These are phyloP conservation scores for Tenodera sinensis DNA, from an alignment of 2,888 invertebrate species.

Conservation along the genomic window DNA sequence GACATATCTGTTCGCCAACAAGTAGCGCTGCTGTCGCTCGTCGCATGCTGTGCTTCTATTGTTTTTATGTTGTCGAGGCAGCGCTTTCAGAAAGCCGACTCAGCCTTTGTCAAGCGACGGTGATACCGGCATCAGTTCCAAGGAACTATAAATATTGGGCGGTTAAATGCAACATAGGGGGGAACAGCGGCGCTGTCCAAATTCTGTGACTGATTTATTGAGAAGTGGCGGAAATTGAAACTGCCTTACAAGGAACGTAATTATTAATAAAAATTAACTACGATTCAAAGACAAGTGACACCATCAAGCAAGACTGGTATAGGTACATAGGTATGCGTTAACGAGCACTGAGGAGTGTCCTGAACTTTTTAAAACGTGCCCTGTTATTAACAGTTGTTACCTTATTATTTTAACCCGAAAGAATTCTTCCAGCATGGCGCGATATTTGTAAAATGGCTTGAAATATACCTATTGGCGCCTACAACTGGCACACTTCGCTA, in stretches of 20 bases:
- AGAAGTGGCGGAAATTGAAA: not conserved
- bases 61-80: constrained; percentile 6
- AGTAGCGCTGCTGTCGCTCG: constrained; percentile 11
- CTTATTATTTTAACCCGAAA: no score
- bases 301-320: not conserved
- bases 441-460: no score
- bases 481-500: no score
- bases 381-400: not conserved
- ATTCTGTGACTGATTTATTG: not conserved
- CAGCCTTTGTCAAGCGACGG: not conserved
- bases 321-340: not conserved
- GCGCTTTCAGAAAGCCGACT: constrained; percentile 4
- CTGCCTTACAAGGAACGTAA: not conserved
- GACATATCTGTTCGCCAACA: constrained; percentile 15
- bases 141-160: not conserved
- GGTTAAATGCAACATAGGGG: not conserved
- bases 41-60: not conserved
- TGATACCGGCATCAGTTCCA: not conserved
- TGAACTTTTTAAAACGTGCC: not conserved
- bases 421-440: no score
- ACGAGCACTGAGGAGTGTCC: not conserved
- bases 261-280: not conserved
- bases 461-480: no score
- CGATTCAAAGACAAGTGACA: not conserved
- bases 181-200: not conserved